Evolutionary conservation across 2,113 vertebrate species (phyloP), one percentile per base, ranked within the genome.

Genomic region (Todiramphus saurophagus): DNA sequence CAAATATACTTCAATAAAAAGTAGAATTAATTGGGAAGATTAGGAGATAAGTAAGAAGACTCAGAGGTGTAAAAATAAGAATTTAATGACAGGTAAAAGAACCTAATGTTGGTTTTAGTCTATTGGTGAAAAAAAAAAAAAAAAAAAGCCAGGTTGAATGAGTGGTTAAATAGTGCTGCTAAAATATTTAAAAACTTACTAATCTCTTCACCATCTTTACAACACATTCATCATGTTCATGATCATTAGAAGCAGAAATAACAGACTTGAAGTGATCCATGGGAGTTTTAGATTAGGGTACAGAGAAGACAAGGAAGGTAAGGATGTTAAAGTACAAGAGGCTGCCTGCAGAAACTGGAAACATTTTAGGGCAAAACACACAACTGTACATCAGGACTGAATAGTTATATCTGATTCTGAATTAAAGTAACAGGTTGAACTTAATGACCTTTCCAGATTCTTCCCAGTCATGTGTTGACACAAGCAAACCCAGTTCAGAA

Each of bases 101-200:
- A 91, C 46, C 4, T 28, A 41, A 16, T 2, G 0, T 19, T 62
- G 9, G 2, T 41, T 91, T 83, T 66, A 74, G 15, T 67, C 24
- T n/a, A 14, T 1, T 48, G 23, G 4, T 11, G 3, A 7, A 11
- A 66, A 44, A n/a, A 58, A 58, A 30, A 14, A 14, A 5, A 35
- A 68, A 44, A 37, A 37, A 46, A 8, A 17, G 11, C 1, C 1
- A 4, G 3, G 7, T 28, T 82, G 46, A 87, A 50, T 0, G 2
- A 63, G 15, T 2, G 3, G 3, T 55, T 77, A 67, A 84, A 78
- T 41, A 70, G 15, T 51, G 12, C 7, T 44, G n/a, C 37, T 84
- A 62, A 87, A 83, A 87, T 89, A 84, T 23, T 78, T 11, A 2
- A 59, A 94, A 75, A 82, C 2, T 3, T 70, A 48, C 35, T 66